Evolutionary conservation across 92 coral and sea anemone species (phyloP).

Genomic region (Ricordea florida): DNA sequence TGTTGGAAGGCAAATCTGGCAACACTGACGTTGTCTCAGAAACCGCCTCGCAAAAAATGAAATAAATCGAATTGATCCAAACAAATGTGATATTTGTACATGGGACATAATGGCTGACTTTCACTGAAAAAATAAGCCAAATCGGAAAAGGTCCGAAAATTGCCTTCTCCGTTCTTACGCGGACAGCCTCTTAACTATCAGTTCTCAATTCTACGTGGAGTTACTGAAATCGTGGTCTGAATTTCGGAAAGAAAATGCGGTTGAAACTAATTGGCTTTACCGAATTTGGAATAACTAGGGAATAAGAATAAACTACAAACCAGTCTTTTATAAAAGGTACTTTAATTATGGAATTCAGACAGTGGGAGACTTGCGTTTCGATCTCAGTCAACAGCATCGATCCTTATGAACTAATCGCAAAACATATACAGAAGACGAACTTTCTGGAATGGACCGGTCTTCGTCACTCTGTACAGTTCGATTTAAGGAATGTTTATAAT

Average conservation of each 20-base stretch:
- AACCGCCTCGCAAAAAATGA: too few relatives aligned
- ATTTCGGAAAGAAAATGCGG: not conserved
- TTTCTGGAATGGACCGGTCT: constrained; percentile 13
- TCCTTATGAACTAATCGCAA: not conserved
- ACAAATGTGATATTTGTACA: too few relatives aligned
- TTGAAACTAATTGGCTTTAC: not conserved
- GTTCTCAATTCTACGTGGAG: not conserved
- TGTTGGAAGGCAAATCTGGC: too few relatives aligned
- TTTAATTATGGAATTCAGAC: not conserved
- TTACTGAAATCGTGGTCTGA: not conserved
- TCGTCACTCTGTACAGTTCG: not conserved
- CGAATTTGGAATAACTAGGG: not conserved
- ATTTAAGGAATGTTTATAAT: not conserved
- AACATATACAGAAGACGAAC: not conserved
- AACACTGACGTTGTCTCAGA: too few relatives aligned
- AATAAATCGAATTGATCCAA: too few relatives aligned
- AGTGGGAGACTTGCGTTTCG: not conserved
- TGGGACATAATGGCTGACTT: too few relatives aligned
- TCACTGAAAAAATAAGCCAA: too few relatives aligned
- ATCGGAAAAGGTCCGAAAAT: too few relatives aligned
- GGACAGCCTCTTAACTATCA: not conserved
- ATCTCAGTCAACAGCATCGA: not conserved
- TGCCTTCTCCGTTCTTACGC: too few relatives aligned
- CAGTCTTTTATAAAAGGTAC: too few relatives aligned
- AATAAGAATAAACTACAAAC: not conserved